These are phyloP conservation scores for Ochlodes sylvanus DNA, from an alignment of 2,888 invertebrate genomes.

Conservation along the genomic window DNA sequence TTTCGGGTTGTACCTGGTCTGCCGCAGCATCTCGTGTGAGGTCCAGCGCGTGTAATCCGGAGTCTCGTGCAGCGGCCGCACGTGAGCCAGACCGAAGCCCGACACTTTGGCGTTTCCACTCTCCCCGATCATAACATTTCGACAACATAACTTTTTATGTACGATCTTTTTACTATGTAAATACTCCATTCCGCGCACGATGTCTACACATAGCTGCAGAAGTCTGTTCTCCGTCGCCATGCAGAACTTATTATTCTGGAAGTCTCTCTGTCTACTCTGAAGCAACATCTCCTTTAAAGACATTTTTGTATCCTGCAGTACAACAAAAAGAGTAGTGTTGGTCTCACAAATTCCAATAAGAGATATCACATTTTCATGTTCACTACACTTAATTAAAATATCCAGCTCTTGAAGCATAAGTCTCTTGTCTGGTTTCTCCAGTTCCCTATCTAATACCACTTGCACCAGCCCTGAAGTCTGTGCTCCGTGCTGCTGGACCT, in stretches of 20 bases:
- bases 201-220: slow-evolving; percentile 87
- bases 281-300: slow-evolving; percentile 89
- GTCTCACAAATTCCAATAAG: slow-evolving; percentile 93
- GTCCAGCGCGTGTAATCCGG: slow-evolving; percentile 92
- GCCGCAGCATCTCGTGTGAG: slow-evolving; percentile 90
- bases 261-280: slow-evolving; percentile 82
- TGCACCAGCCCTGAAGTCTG: slow-evolving; percentile 86
- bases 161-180: slow-evolving; percentile 87
- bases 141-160: slow-evolving; percentile 90
- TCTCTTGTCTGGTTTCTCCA: slow-evolving; percentile 81
- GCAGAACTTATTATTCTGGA: slow-evolving; percentile 83
- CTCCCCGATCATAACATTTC: slow-evolving; percentile 88
- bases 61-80: slow-evolving; percentile 85
- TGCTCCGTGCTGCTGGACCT: slow-evolving; percentile 86
- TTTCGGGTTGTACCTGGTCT: slow-evolving; percentile 88
- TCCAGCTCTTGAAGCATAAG: slow-evolving; percentile 89
- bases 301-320: slow-evolving; percentile 88
- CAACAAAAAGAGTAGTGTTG: slow-evolving; percentile 89
- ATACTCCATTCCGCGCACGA: slow-evolving; percentile 90
- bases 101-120: slow-evolving; percentile 89
- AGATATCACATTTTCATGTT: slow-evolving; percentile 89
- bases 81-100: slow-evolving; percentile 90
- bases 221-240: slow-evolving; percentile 86
- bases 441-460: slow-evolving; percentile 85
- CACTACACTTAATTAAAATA: slow-evolving; percentile 87